Conservation (phyloP, 2,888 invertebrate genomes). For the Ischnus inquisitorius region DNA sequence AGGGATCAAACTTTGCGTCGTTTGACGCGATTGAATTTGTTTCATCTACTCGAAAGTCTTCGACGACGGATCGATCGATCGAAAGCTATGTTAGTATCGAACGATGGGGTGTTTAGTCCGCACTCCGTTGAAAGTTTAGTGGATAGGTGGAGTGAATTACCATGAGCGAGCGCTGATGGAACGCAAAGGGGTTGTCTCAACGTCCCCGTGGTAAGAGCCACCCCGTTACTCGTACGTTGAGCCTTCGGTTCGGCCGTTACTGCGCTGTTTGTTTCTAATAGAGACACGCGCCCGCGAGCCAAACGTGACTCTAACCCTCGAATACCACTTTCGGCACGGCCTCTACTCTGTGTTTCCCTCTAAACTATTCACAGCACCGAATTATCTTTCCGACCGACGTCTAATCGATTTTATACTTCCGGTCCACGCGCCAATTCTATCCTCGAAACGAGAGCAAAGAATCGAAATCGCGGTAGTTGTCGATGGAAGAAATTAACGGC, state of each 20-base stretch:
- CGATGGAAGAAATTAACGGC: background rate
- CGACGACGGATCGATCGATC: background rate
- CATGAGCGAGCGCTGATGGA: slow-evolving; percentile 6
- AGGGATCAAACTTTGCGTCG: slow-evolving; percentile 1
- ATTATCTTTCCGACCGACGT: slow-evolving; percentile 17
- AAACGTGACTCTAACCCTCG: slow-evolving; percentile 15
- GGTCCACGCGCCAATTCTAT: background rate
- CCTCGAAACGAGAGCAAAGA: background rate
- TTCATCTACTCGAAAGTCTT: background rate
- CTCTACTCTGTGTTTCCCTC: slow-evolving; percentile 4
- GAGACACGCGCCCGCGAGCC: slow-evolving; percentile 12
- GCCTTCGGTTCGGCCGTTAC: slow-evolving; percentile 7
- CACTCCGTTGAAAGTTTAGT: background rate
- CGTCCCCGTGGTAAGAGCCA: slow-evolving; percentile 15
- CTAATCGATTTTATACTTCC: slow-evolving; percentile 26
- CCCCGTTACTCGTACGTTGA: slow-evolving; percentile 10
- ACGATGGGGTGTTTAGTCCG: background rate
- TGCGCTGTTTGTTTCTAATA: slow-evolving; percentile 1
- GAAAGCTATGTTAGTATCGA: background rate
- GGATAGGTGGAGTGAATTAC: background rate
- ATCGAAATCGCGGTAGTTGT: background rate
- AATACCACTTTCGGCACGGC: background rate
- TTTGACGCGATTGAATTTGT: background rate
- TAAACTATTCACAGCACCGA: slow-evolving; percentile 32
- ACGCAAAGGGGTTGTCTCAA: background rate